A percentile compares a stretch with the other conserved stretches of the same genome.
Evolutionary conservation across 2,888 invertebrate species (phyloP).

Genomic region (Mythimna ferrago): DNA sequence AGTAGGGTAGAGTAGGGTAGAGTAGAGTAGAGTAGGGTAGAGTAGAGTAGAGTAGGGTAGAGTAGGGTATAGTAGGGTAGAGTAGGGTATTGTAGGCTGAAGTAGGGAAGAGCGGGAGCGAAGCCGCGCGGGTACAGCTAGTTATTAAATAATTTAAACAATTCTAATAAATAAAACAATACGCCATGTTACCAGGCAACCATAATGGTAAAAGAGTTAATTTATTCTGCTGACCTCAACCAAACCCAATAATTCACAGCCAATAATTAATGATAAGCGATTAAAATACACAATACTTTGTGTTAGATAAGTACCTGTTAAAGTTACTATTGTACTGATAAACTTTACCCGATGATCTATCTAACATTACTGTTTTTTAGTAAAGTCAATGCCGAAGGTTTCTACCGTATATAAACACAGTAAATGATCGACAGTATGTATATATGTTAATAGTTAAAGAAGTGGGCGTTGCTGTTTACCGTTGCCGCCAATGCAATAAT

Average conservation of each 20-base stretch:
- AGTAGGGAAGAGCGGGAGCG: no score
- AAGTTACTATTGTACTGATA: not conserved
- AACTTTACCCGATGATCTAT: not conserved
- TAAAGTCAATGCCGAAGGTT: not conserved
- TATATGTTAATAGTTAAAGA: conserved; percentile 19
- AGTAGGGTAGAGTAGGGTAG: no score
- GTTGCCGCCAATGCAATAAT: not conserved
- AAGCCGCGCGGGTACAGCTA: no score
- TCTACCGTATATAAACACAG: not conserved
- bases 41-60: no score
- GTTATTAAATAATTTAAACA: conserved; percentile 37
- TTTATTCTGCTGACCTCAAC: conserved; percentile 10
- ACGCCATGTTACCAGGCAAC: conserved; percentile 66
- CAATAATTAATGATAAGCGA: not conserved
- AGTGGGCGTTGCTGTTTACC: conserved; percentile 42
- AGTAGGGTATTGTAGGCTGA: no score
- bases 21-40: no score
- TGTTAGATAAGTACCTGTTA: no score
- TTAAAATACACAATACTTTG: not conserved
- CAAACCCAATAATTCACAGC: not conserved
- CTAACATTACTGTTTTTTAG: not conserved
- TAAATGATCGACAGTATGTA: conserved; percentile 7
- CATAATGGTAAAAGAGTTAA: conserved; percentile 61
- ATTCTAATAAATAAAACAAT: conserved; percentile 71
- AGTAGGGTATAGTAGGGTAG: no score